These are phyloP conservation scores for Anastrepha obliqua DNA, from an alignment of 1,140 invertebrate species.

Conservation along the genomic window DNA sequence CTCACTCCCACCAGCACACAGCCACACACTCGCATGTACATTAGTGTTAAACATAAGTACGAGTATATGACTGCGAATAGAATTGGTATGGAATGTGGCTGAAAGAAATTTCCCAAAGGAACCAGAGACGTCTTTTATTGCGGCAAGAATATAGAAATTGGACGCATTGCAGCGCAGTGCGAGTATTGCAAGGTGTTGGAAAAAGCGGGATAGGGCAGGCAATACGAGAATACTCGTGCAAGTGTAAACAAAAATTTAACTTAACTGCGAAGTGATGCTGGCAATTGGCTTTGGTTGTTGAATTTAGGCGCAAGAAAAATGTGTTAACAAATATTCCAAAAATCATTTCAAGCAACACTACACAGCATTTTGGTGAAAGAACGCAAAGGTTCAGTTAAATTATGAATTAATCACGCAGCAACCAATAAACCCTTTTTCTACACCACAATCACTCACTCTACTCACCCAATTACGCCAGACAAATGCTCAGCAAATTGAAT, in stretches of 20 bases:
- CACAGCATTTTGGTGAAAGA: neutral
- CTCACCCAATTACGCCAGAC: neutral
- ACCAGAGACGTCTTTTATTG: slow-evolving; percentile 44
- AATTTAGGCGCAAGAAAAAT: neutral
- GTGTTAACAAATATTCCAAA: slow-evolving; percentile 11
- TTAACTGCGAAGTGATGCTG: neutral
- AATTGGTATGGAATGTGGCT: slow-evolving; percentile 26
- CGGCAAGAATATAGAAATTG: slow-evolving; percentile 41
- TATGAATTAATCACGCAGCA: slow-evolving; percentile 43
- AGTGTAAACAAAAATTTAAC: neutral
- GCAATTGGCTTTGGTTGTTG: neutral
- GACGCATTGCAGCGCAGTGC: neutral
- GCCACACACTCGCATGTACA: neutral
- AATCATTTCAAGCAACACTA: slow-evolving; percentile 7
- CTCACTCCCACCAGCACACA: neutral
- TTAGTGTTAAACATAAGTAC: neutral
- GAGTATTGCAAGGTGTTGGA: neutral
- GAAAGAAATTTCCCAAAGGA: slow-evolving; percentile 50
- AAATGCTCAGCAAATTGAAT: slow-evolving; percentile 52
- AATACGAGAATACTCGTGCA: neutral
- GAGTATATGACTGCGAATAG: neutral
- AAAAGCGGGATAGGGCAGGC: neutral
- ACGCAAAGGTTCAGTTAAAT: neutral
- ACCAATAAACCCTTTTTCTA: neutral
- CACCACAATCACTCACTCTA: neutral